phyloP scores from a whole-genome alignment of 2,888 invertebrate genomes.

The Eupithecia vulgata region DNA sequence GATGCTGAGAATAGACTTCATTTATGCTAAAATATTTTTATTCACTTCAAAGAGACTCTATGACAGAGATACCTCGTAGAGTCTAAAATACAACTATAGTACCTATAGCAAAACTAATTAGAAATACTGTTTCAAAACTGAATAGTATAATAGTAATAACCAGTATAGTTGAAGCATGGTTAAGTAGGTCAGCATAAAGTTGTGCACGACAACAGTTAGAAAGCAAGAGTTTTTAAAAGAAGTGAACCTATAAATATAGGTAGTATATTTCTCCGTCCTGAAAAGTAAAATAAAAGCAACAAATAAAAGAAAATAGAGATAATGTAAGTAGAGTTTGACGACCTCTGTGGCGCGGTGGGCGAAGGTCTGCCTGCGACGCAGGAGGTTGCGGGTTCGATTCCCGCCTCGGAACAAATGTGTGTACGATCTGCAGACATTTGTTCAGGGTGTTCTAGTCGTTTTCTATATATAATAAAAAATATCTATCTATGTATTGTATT shows the following conservation, averaged over 20 bases:
- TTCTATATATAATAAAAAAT: too few relatives aligned
- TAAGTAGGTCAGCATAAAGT: neutral
- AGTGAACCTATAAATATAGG: neutral
- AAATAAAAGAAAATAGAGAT: neutral
- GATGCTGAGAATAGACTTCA: neutral
- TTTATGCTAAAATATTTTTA: neutral
- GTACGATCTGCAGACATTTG: too few relatives aligned
- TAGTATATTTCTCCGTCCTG: neutral
- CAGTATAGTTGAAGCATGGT: neutral
- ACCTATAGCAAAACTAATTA: neutral
- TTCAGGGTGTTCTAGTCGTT: too few relatives aligned
- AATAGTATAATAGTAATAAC: slow-evolving; percentile 1
- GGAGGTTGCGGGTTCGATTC: too few relatives aligned
- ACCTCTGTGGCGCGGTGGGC: too few relatives aligned
- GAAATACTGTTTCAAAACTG: neutral
- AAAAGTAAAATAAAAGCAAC: neutral
- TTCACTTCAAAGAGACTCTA: neutral
- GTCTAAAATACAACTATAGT: neutral
- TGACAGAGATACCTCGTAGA: neutral
- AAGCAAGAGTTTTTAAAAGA: neutral
- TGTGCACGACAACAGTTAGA: neutral
- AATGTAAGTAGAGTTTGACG: neutral
- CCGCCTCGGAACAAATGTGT: too few relatives aligned
- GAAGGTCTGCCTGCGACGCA: too few relatives aligned
- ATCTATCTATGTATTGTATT: too few relatives aligned